Evolutionary conservation across 2,113 vertebrate species (phyloP).

Genomic region (Pachypanchax playfairii): DNA sequence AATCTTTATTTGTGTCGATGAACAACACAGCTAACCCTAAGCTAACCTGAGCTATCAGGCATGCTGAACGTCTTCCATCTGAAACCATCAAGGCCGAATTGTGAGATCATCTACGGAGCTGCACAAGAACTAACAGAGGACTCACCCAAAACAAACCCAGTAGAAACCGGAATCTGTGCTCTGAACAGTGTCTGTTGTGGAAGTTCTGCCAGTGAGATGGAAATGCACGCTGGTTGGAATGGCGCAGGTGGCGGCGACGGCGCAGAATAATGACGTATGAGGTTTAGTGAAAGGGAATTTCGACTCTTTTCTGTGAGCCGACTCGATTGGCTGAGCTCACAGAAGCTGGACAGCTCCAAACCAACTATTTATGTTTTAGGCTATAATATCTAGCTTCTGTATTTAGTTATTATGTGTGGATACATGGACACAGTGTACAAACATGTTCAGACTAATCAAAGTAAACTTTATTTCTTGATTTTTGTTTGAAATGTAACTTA

Average conservation of each 20-base stretch:
- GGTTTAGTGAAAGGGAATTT: no score
- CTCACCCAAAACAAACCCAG: conserved; percentile 56
- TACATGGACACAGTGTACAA: no score
- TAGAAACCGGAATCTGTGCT: conserved; percentile 17
- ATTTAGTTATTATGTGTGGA: no score
- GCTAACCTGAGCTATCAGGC: conserved; percentile 49
- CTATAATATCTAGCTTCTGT: no score
- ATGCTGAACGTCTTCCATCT: conserved; percentile 52
- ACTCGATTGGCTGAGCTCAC: no score
- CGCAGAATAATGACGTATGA: conserved; percentile 67
- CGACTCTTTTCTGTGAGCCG: no score
- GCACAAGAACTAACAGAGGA: not conserved
- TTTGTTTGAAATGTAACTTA: no score
- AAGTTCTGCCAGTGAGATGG: conserved; percentile 45
- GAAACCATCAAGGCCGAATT: conserved; percentile 9
- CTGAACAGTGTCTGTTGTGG: conserved; percentile 10
- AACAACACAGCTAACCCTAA: conserved; percentile 54
- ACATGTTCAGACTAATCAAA: no score
- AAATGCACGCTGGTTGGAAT: conserved; percentile 72
- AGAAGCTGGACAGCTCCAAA: no score
- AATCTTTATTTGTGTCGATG: not conserved
- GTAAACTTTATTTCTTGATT: no score
- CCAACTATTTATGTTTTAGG: no score
- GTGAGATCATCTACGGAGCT: not conserved
- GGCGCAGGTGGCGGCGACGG: conserved; percentile 61